These are phyloP conservation scores for Habropoda laboriosa DNA, from an alignment of 1,140 invertebrate genomes.

Conservation along the genomic window DNA sequence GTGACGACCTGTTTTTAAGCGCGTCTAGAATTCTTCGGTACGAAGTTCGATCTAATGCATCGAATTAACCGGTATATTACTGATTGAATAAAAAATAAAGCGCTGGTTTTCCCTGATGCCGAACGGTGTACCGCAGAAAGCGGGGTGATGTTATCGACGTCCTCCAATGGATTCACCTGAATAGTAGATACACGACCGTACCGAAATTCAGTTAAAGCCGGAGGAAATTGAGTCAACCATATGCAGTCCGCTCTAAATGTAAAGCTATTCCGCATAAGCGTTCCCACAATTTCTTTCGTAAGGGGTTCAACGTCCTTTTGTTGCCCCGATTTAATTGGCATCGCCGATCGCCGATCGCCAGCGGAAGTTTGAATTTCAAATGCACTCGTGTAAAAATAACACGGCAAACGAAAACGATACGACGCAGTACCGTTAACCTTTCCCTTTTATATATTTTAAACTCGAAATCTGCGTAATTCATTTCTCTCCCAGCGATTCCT, in stretches of 20 bases:
- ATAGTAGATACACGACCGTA: conserved; percentile 22
- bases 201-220: conserved; percentile 20
- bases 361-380: conserved; percentile 45
- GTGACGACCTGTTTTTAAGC: too few species aligned
- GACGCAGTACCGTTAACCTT: conserved; percentile 24
- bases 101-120: neutral
- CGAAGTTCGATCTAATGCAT: too few species aligned
- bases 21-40: too few species aligned
- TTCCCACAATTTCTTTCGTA: conserved; percentile 37
- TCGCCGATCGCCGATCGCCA: conserved; percentile 11
- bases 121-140: neutral
- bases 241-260: conserved; percentile 35
- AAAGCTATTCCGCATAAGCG: conserved; percentile 42
- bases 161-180: conserved; percentile 24
- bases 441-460: neutral
- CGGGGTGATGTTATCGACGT: conserved; percentile 12
- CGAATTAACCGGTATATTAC: neutral
- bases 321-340: conserved; percentile 33
- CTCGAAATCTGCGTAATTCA: neutral
- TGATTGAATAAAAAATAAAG: neutral
- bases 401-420: neutral
- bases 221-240: conserved; percentile 31
- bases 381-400: conserved; percentile 14
- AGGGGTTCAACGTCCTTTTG: conserved; percentile 13
- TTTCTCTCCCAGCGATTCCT: too few species aligned